phyloP scores from a whole-genome alignment of 2,797 vertebrate genomes.

The Brachyrhaphis roseni region DNA sequence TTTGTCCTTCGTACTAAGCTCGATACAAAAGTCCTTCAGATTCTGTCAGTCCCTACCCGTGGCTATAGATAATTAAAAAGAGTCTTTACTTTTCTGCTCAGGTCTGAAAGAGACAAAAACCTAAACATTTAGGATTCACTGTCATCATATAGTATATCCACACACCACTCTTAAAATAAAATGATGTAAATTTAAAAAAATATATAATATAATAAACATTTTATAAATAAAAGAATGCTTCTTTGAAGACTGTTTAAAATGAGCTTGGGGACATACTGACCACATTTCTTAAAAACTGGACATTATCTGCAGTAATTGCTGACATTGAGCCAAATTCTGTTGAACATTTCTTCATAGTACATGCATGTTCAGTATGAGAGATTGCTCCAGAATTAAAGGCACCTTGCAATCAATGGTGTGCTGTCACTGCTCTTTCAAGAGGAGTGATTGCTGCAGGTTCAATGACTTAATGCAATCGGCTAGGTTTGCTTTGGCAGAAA shows the following conservation, averaged over 20 bases:
- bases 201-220: too few species aligned
- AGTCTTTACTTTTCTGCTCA: conserved; percentile 4
- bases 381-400: neutral
- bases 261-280: too few species aligned
- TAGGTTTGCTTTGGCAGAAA: neutral
- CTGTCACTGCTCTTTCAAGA: neutral
- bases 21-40: conserved; percentile 64
- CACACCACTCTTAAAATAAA: neutral
- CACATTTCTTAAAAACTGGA: too few species aligned
- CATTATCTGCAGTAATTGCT: neutral
- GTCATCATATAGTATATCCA: too few species aligned
- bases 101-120: neutral
- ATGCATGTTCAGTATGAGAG: neutral
- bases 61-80: conserved; percentile 46
- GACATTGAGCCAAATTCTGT: neutral
- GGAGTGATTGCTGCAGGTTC: neutral
- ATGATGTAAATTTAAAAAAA: too few species aligned
- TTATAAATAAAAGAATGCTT: too few species aligned
- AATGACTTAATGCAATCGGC: neutral
- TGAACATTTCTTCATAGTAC: neutral
- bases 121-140: neutral
- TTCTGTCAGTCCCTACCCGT: conserved; percentile 55
- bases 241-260: too few species aligned
- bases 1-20: conserved; percentile 57
- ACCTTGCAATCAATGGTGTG: neutral